Conservation (phyloP, 2,113 vertebrate genomes). For the Atrichornis clamosus region DNA sequence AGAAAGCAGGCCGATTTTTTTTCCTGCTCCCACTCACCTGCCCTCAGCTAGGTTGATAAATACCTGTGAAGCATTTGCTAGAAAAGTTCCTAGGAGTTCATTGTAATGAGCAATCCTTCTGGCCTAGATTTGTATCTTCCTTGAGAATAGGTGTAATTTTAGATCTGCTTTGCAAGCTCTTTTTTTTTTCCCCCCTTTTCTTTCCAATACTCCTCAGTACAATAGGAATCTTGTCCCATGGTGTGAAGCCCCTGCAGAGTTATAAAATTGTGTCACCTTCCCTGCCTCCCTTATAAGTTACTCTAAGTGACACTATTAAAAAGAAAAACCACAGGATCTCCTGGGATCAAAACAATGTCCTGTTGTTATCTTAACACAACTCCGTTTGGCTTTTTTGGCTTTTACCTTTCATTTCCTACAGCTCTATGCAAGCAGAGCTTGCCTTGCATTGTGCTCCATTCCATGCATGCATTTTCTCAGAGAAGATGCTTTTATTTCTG, state of each 20-base stretch:
- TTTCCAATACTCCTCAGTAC: constrained; percentile 46
- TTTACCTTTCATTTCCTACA: constrained; percentile 19
- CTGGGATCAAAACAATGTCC: constrained; percentile 49
- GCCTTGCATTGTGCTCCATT: constrained; percentile 20
- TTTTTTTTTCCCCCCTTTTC: constrained; percentile 39
- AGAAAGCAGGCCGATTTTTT: background rate
- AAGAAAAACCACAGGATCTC: constrained; percentile 45
- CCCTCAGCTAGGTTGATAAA: constrained; percentile 42
- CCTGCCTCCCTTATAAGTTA: constrained; percentile 57
- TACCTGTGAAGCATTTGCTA: constrained; percentile 58
- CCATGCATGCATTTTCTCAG: constrained; percentile 32
- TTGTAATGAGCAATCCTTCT: constrained; percentile 71
- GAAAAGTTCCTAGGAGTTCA: constrained; percentile 65
- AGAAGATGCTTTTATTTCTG: constrained; percentile 37
- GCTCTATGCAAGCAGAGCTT: background rate
- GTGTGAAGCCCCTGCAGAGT: constrained; percentile 66
- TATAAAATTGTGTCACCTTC: constrained; percentile 66
- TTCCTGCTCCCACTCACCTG: background rate
- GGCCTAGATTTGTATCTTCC: constrained; percentile 78
- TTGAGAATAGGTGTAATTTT: constrained; percentile 79
- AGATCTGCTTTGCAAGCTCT: constrained; percentile 68
- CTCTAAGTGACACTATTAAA: constrained; percentile 55
- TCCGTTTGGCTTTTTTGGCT: constrained; percentile 31
- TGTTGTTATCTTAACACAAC: constrained; percentile 49
- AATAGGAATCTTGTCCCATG: constrained; percentile 71